Conservation (phyloP, 2,888 invertebrate genomes). For the Andrena bicolor region DNA sequence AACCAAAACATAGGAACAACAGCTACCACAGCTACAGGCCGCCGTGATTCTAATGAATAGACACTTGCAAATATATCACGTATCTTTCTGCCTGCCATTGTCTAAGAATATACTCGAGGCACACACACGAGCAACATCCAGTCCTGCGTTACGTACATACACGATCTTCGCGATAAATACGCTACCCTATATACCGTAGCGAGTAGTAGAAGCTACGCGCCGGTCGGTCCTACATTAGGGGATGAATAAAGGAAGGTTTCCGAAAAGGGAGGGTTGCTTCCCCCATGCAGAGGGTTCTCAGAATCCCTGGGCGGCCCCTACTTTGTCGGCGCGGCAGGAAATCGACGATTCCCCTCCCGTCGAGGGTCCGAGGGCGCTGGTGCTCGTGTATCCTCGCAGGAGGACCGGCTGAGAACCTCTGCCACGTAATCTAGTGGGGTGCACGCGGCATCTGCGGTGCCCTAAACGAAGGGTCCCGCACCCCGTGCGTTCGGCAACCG, state of each 20-base stretch:
- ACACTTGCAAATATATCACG: no score
- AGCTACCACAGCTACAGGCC: no score
- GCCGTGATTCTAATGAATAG: no score
- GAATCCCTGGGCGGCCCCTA: background rate
- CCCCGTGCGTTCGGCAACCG: constrained; percentile 47
- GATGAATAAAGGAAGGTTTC: constrained; percentile 77
- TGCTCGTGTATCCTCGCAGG: background rate
- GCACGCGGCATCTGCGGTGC: constrained; percentile 70
- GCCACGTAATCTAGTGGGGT: constrained; percentile 64
- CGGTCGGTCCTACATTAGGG: constrained; percentile 74
- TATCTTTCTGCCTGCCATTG: background rate
- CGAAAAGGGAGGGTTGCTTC: constrained; percentile 66
- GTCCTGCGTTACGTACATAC: constrained; percentile 17
- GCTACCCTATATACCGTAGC: constrained; percentile 64
- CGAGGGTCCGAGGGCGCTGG: background rate
- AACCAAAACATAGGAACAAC: no score
- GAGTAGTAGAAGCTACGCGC: constrained; percentile 59
- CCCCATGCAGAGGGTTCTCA: constrained; percentile 61
- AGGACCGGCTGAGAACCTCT: constrained; percentile 59
- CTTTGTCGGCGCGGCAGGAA: background rate
- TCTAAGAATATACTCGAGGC: constrained; percentile 5
- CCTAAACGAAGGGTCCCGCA: constrained; percentile 70
- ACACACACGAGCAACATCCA: background rate
- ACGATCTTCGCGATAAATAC: constrained; percentile 64
- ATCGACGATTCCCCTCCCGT: background rate